Evolutionary conservation across 2,113 vertebrate species (phyloP).

Genomic region (Pachycephala philippinensis): DNA sequence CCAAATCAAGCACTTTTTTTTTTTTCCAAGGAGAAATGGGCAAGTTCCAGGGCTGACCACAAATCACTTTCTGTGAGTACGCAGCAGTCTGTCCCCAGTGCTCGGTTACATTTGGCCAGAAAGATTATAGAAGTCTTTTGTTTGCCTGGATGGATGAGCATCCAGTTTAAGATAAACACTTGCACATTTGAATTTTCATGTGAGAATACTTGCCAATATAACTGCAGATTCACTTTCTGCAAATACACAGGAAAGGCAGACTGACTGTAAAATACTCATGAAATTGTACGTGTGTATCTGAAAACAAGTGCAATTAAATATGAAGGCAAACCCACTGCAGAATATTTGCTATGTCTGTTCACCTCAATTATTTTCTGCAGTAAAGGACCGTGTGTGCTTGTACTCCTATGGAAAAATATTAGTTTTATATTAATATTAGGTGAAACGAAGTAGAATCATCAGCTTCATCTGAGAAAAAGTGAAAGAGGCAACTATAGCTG

Average conservation of each 20-base stretch:
- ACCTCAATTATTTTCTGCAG: neutral
- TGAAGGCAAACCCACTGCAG: neutral
- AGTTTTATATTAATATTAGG: neutral
- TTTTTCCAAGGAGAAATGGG: neutral
- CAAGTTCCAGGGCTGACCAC: neutral
- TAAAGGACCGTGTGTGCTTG: neutral
- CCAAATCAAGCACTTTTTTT: neutral
- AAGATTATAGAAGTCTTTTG: conserved; percentile 12
- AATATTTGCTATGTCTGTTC: neutral
- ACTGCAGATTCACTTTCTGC: neutral
- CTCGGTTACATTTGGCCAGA: neutral
- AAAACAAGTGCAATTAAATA: conserved; percentile 14
- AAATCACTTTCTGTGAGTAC: neutral
- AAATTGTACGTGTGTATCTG: neutral
- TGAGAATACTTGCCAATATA: neutral
- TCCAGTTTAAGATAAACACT: conserved; percentile 5
- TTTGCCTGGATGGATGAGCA: neutral
- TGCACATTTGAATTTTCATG: conserved; percentile 7
- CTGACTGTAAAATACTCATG: neutral
- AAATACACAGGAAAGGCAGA: neutral
- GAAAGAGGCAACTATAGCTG: neutral
- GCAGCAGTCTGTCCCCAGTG: neutral
- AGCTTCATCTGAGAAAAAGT: neutral
- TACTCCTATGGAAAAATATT: neutral
- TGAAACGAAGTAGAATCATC: neutral